phyloP scores from a whole-genome alignment of 2,797 vertebrate genomes.

The Spea hammondii region DNA sequence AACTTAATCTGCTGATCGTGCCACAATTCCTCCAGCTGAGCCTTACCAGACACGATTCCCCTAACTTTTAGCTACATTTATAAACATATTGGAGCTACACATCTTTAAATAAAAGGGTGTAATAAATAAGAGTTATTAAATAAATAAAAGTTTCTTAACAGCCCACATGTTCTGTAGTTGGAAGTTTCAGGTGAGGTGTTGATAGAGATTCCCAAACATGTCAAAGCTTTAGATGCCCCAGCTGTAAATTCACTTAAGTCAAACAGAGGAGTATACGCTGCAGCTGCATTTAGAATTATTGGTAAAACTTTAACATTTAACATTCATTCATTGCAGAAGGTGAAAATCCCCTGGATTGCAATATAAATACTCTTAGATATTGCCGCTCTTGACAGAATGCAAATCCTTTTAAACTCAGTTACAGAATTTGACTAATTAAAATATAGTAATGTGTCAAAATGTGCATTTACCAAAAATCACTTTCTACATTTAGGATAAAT shows the following conservation, averaged over 20 bases:
- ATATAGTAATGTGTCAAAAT: constrained; percentile 1
- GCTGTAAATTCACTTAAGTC: neutral
- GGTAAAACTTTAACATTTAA: neutral
- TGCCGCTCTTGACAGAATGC: neutral
- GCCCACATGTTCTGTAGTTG: neutral
- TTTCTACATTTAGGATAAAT: constrained; percentile 16
- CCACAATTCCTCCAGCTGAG: too few relatives aligned
- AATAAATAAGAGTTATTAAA: neutral
- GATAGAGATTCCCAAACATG: neutral
- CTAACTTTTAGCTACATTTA: too few relatives aligned
- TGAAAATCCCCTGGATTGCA: neutral
- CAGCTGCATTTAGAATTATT: neutral
- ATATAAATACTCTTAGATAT: neutral
- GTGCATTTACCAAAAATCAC: constrained; percentile 4
- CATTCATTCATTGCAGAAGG: neutral
- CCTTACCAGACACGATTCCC: too few relatives aligned
- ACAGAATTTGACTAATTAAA: neutral
- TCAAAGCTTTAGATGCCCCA: neutral
- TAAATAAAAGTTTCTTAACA: neutral
- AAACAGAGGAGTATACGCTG: neutral
- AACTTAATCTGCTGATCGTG: too few relatives aligned
- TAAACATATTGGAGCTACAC: neutral
- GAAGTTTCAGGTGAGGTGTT: neutral
- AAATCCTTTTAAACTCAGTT: neutral
- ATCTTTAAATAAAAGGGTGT: neutral